Percentiles rank a stretch among this genome's conserved stretches.
phyloP scores from a whole-genome alignment of 2,797 vertebrate species.

The Squalus acanthias region DNA sequence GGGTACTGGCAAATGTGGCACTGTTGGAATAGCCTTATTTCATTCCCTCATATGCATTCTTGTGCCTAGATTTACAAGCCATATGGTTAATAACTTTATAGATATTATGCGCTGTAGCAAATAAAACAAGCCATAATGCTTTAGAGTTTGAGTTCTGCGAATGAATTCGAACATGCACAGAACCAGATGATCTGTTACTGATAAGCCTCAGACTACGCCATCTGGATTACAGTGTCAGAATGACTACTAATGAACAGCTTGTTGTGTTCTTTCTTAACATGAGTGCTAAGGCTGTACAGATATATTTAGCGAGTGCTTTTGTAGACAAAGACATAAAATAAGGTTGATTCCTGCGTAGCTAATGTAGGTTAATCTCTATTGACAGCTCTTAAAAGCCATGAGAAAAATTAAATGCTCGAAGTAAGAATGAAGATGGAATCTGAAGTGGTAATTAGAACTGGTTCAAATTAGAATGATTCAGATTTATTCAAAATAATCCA shows the following conservation, averaged over 20 bases:
- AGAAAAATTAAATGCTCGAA: background rate
- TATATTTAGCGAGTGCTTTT: background rate
- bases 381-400: background rate
- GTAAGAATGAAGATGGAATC: background rate
- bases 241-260: constrained; percentile 8
- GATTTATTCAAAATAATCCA: background rate
- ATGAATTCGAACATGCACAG: constrained; percentile 7
- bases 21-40: background rate
- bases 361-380: background rate
- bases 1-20: background rate
- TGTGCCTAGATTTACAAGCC: background rate
- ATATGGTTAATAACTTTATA: constrained; percentile 3
- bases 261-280: constrained; percentile 1
- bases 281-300: background rate
- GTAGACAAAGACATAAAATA: background rate
- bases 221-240: constrained; percentile 17
- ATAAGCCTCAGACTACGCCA: background rate
- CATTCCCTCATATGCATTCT: background rate
- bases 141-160: background rate
- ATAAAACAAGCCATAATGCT: background rate
- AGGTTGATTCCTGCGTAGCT: background rate
- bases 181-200: constrained; percentile 1
- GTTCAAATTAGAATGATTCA: background rate
- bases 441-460: no score
- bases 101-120: background rate